Conservation (phyloP, 2,888 invertebrate species). For the Scrobipalpa atriplicella region DNA sequence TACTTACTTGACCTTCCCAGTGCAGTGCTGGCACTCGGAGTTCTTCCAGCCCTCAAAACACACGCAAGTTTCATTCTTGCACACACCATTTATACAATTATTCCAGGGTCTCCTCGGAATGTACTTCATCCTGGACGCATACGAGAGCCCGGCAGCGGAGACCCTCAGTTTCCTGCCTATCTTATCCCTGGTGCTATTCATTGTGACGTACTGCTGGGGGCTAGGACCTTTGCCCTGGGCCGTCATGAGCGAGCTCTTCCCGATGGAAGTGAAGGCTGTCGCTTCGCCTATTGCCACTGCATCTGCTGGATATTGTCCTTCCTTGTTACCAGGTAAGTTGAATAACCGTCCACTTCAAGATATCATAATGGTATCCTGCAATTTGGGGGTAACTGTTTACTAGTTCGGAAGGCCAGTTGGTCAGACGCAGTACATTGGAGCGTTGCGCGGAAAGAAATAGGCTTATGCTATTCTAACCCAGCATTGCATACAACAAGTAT, state of each 20-base stretch:
- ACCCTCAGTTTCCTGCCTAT: constrained; percentile 87
- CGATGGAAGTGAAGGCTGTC: constrained; percentile 89
- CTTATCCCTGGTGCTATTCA: constrained; percentile 87
- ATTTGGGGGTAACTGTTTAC: too few relatives aligned
- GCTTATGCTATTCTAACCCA: too few relatives aligned
- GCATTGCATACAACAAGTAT: too few relatives aligned
- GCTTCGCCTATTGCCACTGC: constrained; percentile 90
- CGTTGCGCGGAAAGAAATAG: too few relatives aligned
- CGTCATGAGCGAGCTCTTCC: constrained; percentile 91
- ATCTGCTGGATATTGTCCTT: constrained; percentile 90
- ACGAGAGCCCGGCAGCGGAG: constrained; percentile 60
- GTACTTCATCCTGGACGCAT: constrained; percentile 84
- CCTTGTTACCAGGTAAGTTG: constrained; percentile 86
- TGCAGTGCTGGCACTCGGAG: constrained; percentile 95
- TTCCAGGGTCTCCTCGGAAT: constrained; percentile 82
- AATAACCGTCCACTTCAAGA: too few relatives aligned
- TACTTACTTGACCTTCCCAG: constrained; percentile 95
- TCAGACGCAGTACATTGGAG: too few relatives aligned
- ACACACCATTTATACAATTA: constrained; percentile 77
- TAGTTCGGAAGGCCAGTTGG: too few relatives aligned
- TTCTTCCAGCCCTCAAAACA: constrained; percentile 98
- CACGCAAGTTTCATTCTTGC: constrained; percentile 93
- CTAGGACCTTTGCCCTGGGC: constrained; percentile 93
- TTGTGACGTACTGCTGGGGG: constrained; percentile 88
- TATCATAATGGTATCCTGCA: too few relatives aligned